Conservation (phyloP, 2,797 vertebrate species). For the Acrossocheilus fasciatus region DNA sequence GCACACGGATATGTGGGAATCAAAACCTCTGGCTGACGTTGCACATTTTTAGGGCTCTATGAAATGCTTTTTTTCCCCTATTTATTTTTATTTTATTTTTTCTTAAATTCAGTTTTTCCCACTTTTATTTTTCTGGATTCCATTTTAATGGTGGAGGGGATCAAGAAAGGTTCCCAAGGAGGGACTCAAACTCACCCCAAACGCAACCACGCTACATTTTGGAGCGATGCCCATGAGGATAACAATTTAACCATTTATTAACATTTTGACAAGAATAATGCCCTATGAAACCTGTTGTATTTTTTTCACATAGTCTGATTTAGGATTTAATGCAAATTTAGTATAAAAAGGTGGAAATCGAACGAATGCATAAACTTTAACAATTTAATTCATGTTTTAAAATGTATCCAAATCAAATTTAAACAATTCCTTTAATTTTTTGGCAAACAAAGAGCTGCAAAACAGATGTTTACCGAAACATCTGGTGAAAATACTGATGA, state of each 20-base stretch:
- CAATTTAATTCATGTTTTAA: not conserved
- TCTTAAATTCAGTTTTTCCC: not conserved
- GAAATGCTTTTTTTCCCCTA: not conserved
- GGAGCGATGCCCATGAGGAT: not conserved
- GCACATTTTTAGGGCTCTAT: not conserved
- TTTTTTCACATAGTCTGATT: not conserved
- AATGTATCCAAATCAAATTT: not conserved
- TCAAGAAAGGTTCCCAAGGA: not conserved
- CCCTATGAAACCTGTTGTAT: not conserved
- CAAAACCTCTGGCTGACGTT: not conserved
- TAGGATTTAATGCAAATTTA: not conserved
- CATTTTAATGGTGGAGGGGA: not conserved
- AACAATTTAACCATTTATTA: not conserved
- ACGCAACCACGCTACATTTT: too few relatives aligned
- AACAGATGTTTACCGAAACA: not conserved
- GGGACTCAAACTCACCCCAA: not conserved
- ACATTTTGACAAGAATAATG: not conserved
- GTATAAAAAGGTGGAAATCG: not conserved
- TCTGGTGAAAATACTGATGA: too few relatives aligned
- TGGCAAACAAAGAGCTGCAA: not conserved
- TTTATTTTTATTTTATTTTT: rapidly evolving
- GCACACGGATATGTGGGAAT: not conserved
- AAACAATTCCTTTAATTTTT: not conserved
- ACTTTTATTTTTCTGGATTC: not conserved
- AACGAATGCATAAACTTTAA: not conserved